These are phyloP conservation scores for Machaerirhynchus nigripectus DNA, from an alignment of 2,113 vertebrate species.

Conservation along the genomic window DNA sequence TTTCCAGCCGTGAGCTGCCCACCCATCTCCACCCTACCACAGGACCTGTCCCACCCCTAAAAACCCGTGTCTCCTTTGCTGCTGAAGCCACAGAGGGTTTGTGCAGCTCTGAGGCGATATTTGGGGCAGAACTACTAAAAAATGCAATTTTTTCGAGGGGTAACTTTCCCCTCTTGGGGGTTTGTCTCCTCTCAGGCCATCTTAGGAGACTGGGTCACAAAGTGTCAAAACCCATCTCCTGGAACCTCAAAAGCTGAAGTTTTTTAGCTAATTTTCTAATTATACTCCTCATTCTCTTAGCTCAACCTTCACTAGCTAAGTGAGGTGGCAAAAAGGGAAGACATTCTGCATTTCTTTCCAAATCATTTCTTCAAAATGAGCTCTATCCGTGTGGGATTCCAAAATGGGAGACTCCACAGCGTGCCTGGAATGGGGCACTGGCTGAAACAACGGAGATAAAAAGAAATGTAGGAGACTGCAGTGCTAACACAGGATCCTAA, in stretches of 20 bases:
- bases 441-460: background rate
- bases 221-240: background rate
- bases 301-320: background rate
- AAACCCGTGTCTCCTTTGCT: background rate
- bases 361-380: background rate
- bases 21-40: background rate
- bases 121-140: background rate
- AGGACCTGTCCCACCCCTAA: background rate
- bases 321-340: background rate
- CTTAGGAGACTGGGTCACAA: background rate
- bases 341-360: background rate
- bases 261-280: background rate
- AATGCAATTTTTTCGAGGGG: background rate
- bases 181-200: background rate
- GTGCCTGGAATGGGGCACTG: background rate
- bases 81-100: background rate
- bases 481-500: background rate
- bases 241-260: background rate
- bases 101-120: background rate
- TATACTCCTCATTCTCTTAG: background rate
- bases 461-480: background rate
- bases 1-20: background rate
- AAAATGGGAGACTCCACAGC: background rate
- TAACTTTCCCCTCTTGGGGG: background rate
- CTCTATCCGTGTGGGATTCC: background rate